Conservation (phyloP, 53 echinoderm and acorn worm genomes). For the Luidia sarsii region DNA sequence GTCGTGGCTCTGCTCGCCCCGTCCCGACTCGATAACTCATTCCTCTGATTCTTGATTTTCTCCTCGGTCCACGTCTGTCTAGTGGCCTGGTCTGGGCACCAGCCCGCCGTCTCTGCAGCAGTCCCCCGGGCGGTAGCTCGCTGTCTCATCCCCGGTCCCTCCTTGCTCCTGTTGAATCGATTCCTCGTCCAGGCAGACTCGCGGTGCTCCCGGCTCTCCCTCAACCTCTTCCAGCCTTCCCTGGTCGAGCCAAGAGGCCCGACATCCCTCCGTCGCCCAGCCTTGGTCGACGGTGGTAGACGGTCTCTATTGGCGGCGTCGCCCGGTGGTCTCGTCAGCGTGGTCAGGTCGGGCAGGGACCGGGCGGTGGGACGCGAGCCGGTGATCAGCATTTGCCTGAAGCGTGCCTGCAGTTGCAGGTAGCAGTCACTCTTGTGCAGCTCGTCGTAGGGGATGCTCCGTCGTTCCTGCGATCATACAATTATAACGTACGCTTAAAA, state of each 20-base stretch:
- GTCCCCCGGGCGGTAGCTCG: neutral
- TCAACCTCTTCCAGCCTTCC: constrained; percentile 24
- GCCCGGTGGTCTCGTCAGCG: constrained; percentile 1
- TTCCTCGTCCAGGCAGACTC: neutral
- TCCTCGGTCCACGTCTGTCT: constrained; percentile 9
- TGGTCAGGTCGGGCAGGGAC: constrained; percentile 8
- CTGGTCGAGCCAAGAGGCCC: neutral
- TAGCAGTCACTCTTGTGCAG: constrained; percentile 66
- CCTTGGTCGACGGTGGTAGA: neutral
- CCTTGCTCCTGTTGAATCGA: neutral
- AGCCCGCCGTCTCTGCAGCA: neutral
- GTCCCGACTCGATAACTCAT: neutral
- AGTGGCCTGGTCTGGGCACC: constrained; percentile 17
- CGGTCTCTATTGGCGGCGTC: neutral
- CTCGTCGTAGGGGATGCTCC: constrained; percentile 53
- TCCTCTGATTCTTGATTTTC: neutral
- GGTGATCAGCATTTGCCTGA: constrained; percentile 3
- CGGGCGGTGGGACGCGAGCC: constrained; percentile 9
- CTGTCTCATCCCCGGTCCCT: neutral
- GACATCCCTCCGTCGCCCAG: neutral
- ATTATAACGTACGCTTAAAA: too few relatives aligned
- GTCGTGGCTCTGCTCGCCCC: neutral
- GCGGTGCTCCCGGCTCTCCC: constrained; percentile 2
- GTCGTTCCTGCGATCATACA: constrained; percentile 26
- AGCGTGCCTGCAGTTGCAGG: constrained; percentile 40